Evolutionary conservation across 2,113 vertebrate genomes (phyloP), one percentile per base, ranked within the genome.

Genomic region (Micronycteris hirsuta): DNA sequence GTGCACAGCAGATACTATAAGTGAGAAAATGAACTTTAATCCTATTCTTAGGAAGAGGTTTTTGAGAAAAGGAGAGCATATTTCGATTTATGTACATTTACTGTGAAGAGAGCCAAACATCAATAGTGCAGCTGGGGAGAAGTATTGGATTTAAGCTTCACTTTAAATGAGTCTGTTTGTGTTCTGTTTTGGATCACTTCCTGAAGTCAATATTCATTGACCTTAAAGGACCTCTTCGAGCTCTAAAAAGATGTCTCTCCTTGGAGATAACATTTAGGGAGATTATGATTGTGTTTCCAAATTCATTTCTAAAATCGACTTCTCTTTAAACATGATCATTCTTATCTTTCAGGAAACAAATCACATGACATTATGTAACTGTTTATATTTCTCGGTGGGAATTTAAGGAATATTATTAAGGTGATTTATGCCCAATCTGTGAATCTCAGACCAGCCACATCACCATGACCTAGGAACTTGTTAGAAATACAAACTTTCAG

Each of bases 121-220:
- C 84, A 83, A 82, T 63, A 77, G 74, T 58, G 65, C 28, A 73
- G 24, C 71, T 28, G 36, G 73, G 85, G 83, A 33, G 73, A 89
- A 52, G 36, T 38, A 95, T 45, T 92, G 92, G 31, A 54, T 74
- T 95, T 70, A 89, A 95, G 73, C 87, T 91, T 95, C 88, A 71
- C 82, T 94, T 93, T 87, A 97, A 97, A 82, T 73, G 87, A 89
- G 65, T 95, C 65, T 90, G 41, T 84, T 70, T 74, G 47, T 93
- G 88, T 81, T 93, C 43, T 73, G 92, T 78, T 96, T 96, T 92
- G 95, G 81, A 92, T 95, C 87, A 82, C 61, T 97, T 96, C 95
- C 94, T 95, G 24, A 96, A 92, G 63, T 93, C 97, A 96, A 96
- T 97, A 88, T 49, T 49, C n/a, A n/a, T 58, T 6, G 19, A 96